phyloP scores from a whole-genome alignment of 2,888 invertebrate genomes.

The Beris morrisii region DNA sequence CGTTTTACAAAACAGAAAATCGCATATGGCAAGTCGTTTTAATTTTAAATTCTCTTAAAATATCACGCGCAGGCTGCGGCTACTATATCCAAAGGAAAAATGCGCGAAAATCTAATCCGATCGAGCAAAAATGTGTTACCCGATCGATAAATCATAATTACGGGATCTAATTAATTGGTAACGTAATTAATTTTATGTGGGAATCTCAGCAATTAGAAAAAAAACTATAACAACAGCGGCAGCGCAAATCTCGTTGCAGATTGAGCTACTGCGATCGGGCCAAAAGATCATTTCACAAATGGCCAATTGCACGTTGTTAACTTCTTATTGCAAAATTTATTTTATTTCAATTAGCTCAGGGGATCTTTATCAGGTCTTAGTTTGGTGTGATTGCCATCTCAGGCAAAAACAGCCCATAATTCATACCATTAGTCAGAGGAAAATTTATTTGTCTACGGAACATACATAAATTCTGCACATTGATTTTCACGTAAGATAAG shows the following conservation, averaged over 20 bases:
- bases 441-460: neutral
- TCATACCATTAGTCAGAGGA: slow-evolving; percentile 4
- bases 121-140: neutral
- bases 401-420: slow-evolving; percentile 16
- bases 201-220: slow-evolving; percentile 30
- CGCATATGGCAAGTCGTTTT: too few species aligned
- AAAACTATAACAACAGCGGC: slow-evolving; percentile 7
- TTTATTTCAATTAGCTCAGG: slow-evolving; percentile 28
- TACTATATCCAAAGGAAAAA: too few species aligned
- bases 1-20: too few species aligned
- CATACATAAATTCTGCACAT: too few species aligned
- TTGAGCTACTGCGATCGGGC: neutral
- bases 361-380: slow-evolving; percentile 23
- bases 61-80: too few species aligned
- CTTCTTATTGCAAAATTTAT: slow-evolving; percentile 23
- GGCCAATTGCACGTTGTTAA: neutral
- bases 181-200: slow-evolving; percentile 28
- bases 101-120: too few species aligned
- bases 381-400: slow-evolving; percentile 19
- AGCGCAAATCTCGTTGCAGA: neutral
- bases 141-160: slow-evolving; percentile 27
- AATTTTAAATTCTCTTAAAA: too few species aligned
- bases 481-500: too few species aligned
- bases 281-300: neutral
- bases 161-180: slow-evolving; percentile 18